These are phyloP conservation scores for Lethocerus indicus DNA, from an alignment of 1,140 invertebrate species.

Conservation along the genomic window DNA sequence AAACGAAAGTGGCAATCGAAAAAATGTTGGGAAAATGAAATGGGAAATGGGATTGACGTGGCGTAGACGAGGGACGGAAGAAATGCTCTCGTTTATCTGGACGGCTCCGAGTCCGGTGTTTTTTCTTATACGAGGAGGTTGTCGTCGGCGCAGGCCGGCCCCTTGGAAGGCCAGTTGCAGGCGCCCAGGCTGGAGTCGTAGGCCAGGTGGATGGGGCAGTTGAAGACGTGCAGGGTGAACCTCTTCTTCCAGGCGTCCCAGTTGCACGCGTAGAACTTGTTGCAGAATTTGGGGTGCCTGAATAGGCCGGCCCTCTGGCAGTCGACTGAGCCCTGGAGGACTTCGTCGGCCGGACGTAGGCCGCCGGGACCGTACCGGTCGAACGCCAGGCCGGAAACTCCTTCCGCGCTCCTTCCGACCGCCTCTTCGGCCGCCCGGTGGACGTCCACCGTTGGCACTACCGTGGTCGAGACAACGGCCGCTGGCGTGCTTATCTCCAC, in stretches of 20 bases:
- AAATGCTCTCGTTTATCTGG: neutral
- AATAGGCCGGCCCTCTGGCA: slow-evolving; percentile 65
- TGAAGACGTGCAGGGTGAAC: slow-evolving; percentile 61
- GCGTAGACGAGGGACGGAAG: neutral
- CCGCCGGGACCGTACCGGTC: slow-evolving; percentile 36
- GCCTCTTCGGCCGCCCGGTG: slow-evolving; percentile 9
- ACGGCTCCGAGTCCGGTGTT: no score
- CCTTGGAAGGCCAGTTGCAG: slow-evolving; percentile 69
- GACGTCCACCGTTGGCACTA: slow-evolving; percentile 8
- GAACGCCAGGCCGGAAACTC: slow-evolving; percentile 20
- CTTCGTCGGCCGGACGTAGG: slow-evolving; percentile 25
- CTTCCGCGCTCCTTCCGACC: slow-evolving; percentile 2
- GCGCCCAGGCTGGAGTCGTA: slow-evolving; percentile 57
- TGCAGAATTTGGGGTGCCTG: slow-evolving; percentile 62
- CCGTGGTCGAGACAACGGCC: slow-evolving; percentile 1
- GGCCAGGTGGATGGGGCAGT: slow-evolving; percentile 62
- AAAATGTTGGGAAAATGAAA: no score
- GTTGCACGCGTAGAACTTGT: slow-evolving; percentile 71
- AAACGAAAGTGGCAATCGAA: no score
- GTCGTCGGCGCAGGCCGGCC: slow-evolving; percentile 53
- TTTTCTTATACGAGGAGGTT: slow-evolving; percentile 39
- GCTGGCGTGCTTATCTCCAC: neutral
- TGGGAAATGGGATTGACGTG: no score
- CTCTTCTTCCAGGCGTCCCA: slow-evolving; percentile 65
- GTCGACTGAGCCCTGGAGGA: slow-evolving; percentile 38